Evolutionary conservation across 37 sponge, comb jelly and placozoan species (phyloP).

Genomic region (Oscarella lobularis): DNA sequence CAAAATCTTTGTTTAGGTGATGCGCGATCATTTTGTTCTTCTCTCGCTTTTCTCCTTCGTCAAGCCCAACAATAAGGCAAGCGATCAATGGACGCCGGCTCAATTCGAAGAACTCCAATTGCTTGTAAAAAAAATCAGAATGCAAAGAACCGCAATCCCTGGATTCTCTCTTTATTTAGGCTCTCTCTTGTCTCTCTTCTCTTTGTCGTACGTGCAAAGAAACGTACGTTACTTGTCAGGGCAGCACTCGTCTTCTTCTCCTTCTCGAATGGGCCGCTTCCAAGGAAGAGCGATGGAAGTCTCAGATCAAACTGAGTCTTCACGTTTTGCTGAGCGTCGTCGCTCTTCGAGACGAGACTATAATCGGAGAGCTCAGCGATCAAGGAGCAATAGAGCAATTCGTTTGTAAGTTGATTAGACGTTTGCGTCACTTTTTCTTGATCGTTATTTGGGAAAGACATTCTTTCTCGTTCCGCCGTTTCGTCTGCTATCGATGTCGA

Average conservation of each 20-base stretch:
- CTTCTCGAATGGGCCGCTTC: conserved; percentile 85
- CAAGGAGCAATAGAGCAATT: conserved; percentile 80
- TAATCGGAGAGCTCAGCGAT: conserved; percentile 78
- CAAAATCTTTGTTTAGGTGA: conserved; percentile 26
- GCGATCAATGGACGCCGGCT: conserved; percentile 64
- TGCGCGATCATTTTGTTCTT: conserved; percentile 47
- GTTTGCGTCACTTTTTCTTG: too few relatives aligned
- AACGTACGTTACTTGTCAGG: conserved; percentile 87
- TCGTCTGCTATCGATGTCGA: background rate
- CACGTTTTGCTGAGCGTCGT: conserved; percentile 72
- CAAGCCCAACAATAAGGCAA: conserved; percentile 64
- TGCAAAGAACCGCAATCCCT: too few relatives aligned
- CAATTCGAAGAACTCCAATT: conserved; percentile 98
- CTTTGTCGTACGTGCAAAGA: conserved; percentile 56
- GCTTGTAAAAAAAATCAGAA: conserved; percentile 41
- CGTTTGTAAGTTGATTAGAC: conserved; percentile 1
- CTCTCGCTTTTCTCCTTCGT: conserved; percentile 81
- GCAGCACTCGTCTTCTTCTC: conserved; percentile 79
- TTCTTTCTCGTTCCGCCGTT: background rate
- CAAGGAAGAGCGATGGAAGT: conserved; percentile 17
- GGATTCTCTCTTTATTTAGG: too few relatives aligned
- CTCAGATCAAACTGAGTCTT: conserved; percentile 77
- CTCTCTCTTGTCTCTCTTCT: conserved; percentile 67
- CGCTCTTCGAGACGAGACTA: conserved; percentile 34
- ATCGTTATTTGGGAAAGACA: background rate